Conservation (phyloP, 2,888 invertebrate genomes). For the Villa cingulata region DNA sequence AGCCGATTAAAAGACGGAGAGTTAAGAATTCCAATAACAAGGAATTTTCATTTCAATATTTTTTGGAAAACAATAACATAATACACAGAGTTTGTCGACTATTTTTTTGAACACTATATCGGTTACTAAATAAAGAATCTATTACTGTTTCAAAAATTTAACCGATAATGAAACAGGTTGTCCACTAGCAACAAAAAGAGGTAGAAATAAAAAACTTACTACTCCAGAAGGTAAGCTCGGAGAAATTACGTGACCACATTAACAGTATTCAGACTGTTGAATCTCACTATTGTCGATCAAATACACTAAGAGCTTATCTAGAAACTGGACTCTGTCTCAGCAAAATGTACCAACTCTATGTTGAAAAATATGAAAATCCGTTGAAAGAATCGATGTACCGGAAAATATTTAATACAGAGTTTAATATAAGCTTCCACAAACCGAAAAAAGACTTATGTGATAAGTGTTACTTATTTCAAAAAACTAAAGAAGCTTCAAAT, state of each 20-base stretch:
- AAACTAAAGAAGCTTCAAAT: not conserved
- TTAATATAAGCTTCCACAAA: not conserved
- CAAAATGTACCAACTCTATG: too few species aligned
- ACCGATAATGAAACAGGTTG: not conserved
- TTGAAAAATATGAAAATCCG: not conserved
- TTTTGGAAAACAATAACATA: not conserved
- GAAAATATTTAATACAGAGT: not conserved
- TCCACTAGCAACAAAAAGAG: not conserved
- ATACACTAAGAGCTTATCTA: too few species aligned
- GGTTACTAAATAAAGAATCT: not conserved
- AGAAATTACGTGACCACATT: not conserved
- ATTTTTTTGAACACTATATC: not conserved
- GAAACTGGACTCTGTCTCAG: not conserved
- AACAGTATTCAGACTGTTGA: too few species aligned
- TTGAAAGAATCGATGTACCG: not conserved
- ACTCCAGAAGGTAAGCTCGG: not conserved
- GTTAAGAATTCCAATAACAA: not conserved
- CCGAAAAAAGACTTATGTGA: not conserved
- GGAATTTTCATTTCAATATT: not conserved
- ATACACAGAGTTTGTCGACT: not conserved
- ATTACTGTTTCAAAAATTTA: not conserved
- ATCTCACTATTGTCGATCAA: too few species aligned
- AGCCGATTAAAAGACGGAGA: not conserved
- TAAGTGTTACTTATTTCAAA: not conserved
- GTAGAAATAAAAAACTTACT: not conserved